Percentiles rank a stretch among this genome's conserved stretches.
These are phyloP conservation scores for Bolborhynchus lineola DNA, from an alignment of 2,113 vertebrate genomes.

Conservation along the genomic window DNA sequence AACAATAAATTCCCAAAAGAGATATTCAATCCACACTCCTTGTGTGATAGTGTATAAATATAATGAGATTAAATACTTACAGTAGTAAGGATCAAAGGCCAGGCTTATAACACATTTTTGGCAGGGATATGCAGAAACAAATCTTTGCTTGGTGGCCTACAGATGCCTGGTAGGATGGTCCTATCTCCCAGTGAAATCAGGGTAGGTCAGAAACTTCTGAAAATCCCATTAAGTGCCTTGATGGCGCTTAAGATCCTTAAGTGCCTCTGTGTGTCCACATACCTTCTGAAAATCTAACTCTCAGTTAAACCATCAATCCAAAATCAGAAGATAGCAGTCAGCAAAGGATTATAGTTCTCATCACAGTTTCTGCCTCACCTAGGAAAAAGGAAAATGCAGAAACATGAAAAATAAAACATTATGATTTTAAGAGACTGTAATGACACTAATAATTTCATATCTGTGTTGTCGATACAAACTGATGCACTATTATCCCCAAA, in stretches of 20 bases:
- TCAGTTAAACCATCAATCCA: neutral
- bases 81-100: neutral
- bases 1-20: neutral
- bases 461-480: neutral
- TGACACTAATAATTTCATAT: neutral
- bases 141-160: neutral
- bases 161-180: neutral
- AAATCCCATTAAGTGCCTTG: neutral
- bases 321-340: neutral
- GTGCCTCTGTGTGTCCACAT: neutral
- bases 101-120: neutral
- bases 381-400: neutral
- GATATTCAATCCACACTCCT: neutral
- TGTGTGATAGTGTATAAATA: neutral
- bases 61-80: conserved; percentile 14
- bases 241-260: neutral
- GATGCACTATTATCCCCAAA: neutral
- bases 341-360: neutral
- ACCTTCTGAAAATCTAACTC: neutral
- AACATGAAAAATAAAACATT: neutral
- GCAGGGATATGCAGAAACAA: neutral
- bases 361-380: neutral
- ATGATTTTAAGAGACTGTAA: neutral
- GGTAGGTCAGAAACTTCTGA: neutral
- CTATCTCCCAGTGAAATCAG: neutral